Conservation (phyloP, 2,797 vertebrate genomes). For the Echeneis naucrates region DNA sequence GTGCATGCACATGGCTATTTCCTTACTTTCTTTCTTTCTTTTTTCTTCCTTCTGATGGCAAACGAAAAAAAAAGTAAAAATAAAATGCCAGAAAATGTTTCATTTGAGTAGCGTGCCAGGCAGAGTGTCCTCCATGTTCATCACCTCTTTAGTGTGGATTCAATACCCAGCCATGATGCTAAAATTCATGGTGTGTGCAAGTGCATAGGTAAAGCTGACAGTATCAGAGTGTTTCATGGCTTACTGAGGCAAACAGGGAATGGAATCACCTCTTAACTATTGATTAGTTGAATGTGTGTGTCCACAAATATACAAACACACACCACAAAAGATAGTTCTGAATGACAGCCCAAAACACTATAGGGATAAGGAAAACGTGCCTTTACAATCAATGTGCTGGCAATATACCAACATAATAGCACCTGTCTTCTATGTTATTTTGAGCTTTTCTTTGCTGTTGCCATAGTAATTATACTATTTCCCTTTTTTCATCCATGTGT, state of each 20-base stretch:
- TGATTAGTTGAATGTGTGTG: slow-evolving; percentile 22
- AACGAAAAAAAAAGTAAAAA: not conserved
- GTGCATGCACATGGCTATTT: slow-evolving; percentile 11
- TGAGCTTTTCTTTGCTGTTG: slow-evolving; percentile 42
- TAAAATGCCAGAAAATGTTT: slow-evolving; percentile 38
- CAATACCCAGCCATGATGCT: slow-evolving; percentile 36
- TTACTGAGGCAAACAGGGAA: slow-evolving; percentile 49
- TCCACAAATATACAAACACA: not conserved
- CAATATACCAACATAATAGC: slow-evolving; percentile 38
- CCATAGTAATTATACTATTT: slow-evolving; percentile 50
- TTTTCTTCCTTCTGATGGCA: slow-evolving; percentile 12
- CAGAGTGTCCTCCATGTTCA: slow-evolving; percentile 37
- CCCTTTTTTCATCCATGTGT: slow-evolving; percentile 31
- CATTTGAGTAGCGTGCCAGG: slow-evolving; percentile 33
- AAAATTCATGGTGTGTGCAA: slow-evolving; percentile 12
- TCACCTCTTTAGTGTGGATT: slow-evolving; percentile 48
- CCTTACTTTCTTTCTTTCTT: slow-evolving; percentile 14
- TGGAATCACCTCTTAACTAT: slow-evolving; percentile 49
- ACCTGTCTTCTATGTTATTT: slow-evolving; percentile 45
- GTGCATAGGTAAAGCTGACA: slow-evolving; percentile 55
- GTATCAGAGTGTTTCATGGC: slow-evolving; percentile 42
- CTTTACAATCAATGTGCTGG: slow-evolving; percentile 47
- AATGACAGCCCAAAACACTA: slow-evolving; percentile 42
- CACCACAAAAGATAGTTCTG: slow-evolving; percentile 10
- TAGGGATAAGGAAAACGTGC: slow-evolving; percentile 35